Evolutionary conservation across 53 echinoderm and acorn worm genomes (phyloP).

Genomic region (Astropecten irregularis): DNA sequence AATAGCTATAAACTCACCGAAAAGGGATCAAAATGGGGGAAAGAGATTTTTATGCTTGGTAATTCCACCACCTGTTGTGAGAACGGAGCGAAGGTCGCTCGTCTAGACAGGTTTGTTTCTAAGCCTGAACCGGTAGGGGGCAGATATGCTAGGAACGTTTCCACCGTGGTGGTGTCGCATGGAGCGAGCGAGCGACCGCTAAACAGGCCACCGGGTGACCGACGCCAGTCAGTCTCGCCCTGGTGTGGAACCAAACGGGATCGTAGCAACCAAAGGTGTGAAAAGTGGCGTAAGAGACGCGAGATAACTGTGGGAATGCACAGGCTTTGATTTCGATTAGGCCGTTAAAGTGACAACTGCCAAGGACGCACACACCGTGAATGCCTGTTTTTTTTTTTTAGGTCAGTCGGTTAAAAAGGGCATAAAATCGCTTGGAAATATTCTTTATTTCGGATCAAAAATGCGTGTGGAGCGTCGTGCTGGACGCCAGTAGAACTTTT

Average conservation of each 20-base stretch:
- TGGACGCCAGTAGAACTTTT: no score
- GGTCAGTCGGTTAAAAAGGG: no score
- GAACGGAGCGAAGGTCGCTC: constrained; percentile 12
- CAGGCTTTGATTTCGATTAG: constrained; percentile 6
- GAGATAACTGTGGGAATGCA: constrained; percentile 2
- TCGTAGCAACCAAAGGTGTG: constrained; percentile 7
- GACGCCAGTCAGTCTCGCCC: constrained; percentile 36
- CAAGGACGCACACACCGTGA: constrained; percentile 10
- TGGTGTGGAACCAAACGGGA: neutral
- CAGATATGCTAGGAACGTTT: neutral
- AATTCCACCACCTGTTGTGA: constrained; percentile 26
- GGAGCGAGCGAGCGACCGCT: neutral
- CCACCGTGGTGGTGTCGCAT: neutral
- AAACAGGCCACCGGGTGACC: neutral
- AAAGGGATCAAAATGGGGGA: no score
- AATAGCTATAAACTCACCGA: no score
- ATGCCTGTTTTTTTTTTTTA: no score
- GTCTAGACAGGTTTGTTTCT: constrained; percentile 10
- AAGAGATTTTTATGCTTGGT: neutral
- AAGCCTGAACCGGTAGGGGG: neutral
- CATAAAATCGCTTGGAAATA: no score
- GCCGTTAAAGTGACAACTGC: neutral
- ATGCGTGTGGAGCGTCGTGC: no score
- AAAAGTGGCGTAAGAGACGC: constrained; percentile 15
- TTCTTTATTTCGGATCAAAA: no score